Percentiles rank a stretch among this genome's conserved stretches.
Evolutionary conservation across 2,888 invertebrate species (phyloP).

Genomic region (Drosophila maculinotata): DNA sequence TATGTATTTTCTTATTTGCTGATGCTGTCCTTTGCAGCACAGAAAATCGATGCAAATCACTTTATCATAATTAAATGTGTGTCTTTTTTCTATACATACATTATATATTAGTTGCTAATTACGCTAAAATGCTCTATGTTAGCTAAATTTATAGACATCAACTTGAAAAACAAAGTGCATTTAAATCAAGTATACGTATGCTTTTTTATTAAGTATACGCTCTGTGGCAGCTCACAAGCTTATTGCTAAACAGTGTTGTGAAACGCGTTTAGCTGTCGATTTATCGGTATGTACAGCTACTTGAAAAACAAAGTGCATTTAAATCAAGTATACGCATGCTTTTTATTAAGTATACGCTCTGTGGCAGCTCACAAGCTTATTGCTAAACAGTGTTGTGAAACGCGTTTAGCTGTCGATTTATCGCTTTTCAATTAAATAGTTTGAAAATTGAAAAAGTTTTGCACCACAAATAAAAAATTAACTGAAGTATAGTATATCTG

Average conservation of each 20-base stretch:
- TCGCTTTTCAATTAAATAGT: not conserved
- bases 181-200: not conserved
- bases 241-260: constrained; percentile 2
- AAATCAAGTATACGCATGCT: too few species aligned
- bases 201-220: too few species aligned
- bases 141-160: constrained; percentile 3
- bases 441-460: not conserved
- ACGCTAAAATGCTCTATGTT: not conserved
- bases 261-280: not conserved
- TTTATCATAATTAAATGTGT: constrained; percentile 54
- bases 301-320: too few species aligned
- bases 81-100: constrained; percentile 2
- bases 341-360: too few species aligned
- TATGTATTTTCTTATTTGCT: not conserved
- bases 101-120: constrained; percentile 43
- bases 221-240: too few species aligned
- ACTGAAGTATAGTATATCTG: too few species aligned
- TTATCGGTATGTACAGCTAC: too few species aligned
- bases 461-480: too few species aligned
- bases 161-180: constrained; percentile 2
- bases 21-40: constrained; percentile 11
- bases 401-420: not conserved
- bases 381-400: constrained; percentile 5
- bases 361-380: too few species aligned
- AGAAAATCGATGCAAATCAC: constrained; percentile 49